phyloP scores from a whole-genome alignment of 2,797 vertebrate species.

The Epinephelus malabaricus region DNA sequence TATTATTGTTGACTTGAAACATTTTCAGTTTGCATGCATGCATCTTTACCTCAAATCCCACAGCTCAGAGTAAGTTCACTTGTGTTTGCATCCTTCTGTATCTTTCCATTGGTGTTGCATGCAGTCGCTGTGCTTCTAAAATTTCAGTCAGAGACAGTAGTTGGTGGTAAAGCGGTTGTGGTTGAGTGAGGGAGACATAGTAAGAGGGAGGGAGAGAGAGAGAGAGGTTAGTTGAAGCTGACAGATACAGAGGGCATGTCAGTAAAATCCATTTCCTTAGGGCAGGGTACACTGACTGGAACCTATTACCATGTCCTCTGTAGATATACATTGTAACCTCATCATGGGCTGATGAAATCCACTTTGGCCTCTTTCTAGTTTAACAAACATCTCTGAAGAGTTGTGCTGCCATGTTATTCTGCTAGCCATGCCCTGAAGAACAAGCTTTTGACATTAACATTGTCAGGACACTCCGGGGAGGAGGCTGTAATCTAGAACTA shows the following conservation, averaged over 20 bases:
- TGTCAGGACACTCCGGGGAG: constrained; percentile 65
- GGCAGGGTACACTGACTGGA: constrained; percentile 49
- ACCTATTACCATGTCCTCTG: constrained; percentile 62
- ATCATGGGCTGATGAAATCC: constrained; percentile 73
- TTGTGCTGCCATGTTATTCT: constrained; percentile 72
- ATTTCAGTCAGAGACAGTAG: background rate
- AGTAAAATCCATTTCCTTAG: constrained; percentile 67
- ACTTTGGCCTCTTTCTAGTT: constrained; percentile 68
- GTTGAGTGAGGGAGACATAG: constrained; percentile 25
- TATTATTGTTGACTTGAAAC: background rate
- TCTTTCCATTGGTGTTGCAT: background rate
- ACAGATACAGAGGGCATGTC: constrained; percentile 68
- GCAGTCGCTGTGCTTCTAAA: background rate
- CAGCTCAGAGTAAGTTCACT: background rate
- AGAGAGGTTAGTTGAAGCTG: constrained; percentile 67
- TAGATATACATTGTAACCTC: constrained; percentile 63
- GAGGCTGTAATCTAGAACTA: constrained; percentile 61
- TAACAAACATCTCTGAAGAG: constrained; percentile 73
- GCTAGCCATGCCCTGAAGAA: constrained; percentile 74
- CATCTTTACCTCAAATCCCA: background rate
- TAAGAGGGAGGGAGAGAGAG: constrained; percentile 11
- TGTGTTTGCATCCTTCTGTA: constrained; percentile 2
- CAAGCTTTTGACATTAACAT: constrained; percentile 84
- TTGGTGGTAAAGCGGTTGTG: constrained; percentile 6
- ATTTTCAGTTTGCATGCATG: background rate